These are phyloP conservation scores for Anas acuta DNA, from an alignment of 2,797 vertebrate genomes.

Conservation along the genomic window DNA sequence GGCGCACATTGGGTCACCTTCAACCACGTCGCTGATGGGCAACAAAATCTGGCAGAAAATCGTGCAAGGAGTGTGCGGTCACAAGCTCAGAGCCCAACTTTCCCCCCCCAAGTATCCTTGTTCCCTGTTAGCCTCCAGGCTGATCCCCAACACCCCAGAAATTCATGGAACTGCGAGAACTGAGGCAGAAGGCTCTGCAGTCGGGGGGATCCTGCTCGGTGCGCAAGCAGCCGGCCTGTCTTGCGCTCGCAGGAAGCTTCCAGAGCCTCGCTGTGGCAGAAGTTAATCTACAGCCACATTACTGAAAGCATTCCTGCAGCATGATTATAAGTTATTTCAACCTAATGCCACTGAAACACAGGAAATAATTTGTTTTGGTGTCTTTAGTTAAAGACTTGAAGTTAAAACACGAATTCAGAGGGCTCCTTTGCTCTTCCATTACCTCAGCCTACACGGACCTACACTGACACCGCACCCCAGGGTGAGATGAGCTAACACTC, in stretches of 20 bases:
- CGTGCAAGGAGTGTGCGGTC: background rate
- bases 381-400: slow-evolving; percentile 14
- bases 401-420: background rate
- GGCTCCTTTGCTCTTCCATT: background rate
- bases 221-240: background rate
- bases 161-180: background rate
- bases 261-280: slow-evolving; percentile 24
- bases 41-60: background rate
- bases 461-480: slow-evolving; percentile 37
- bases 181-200: background rate
- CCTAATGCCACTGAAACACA: slow-evolving; percentile 39
- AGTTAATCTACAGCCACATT: slow-evolving; percentile 45
- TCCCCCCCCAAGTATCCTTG: background rate
- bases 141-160: background rate
- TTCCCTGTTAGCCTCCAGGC: background rate
- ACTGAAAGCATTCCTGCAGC: slow-evolving; percentile 30
- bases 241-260: slow-evolving; percentile 36
- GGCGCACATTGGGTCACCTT: background rate
- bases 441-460: background rate
- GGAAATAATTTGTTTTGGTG: slow-evolving; percentile 29
- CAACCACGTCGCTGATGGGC: rapidly evolving
- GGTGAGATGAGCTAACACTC: slow-evolving; percentile 19
- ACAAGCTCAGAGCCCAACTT: slow-evolving; percentile 26
- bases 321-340: slow-evolving; percentile 15
- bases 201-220: background rate